Evolutionary conservation across 2,888 invertebrate genomes (phyloP), one percentile per base, ranked within the genome.

Genomic region (Chydorus sphaericus): DNA sequence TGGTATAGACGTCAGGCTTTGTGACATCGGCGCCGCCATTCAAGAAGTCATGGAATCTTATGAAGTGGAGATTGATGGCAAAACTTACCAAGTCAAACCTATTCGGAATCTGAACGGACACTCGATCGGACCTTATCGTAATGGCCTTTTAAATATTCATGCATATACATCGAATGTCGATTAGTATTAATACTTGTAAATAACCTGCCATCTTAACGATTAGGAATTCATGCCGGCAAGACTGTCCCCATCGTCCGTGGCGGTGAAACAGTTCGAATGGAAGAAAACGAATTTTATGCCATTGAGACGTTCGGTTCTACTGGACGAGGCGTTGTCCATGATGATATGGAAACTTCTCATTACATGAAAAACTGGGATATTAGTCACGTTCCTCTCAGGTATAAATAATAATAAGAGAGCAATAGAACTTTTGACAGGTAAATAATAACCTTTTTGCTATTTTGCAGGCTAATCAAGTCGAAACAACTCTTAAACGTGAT

Each of bases 1-100:
- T 1, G 97, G 97, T 16, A 94, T 98, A 60, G 98, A 99, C 70
- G 98, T 93, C 1, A 83, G 92, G 67, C 77, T 99, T 58, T 96
- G 97, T 70, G 98, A 99, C 66, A 85, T 98, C 61, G 98, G 79
- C 11, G 87, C 91, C 60, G 88, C 90, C 2, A 92, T 98, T 63
- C 97, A 97, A 69, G 98, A 98, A 75, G 94, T 96, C 0, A 99
- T 99, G 98, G 97, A 98, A 68, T 96, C 94, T 0, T 94, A 98
- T 69, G 98, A 98, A 74, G 82, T 98, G 6, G 97, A 97, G 70
- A 70, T 98, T 56, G 92, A 97, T 70, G 97, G 98, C 33, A 91
- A 92, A 73, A 85, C 85, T 11, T 94, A 91, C 73, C 91, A 84
- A 71, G 86, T 99, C 31, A 97, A 96, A 73, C 88, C 96, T 6